These are phyloP conservation scores for Gonatopus flavifemur DNA, from an alignment of 1,140 invertebrate genomes.

Conservation along the genomic window DNA sequence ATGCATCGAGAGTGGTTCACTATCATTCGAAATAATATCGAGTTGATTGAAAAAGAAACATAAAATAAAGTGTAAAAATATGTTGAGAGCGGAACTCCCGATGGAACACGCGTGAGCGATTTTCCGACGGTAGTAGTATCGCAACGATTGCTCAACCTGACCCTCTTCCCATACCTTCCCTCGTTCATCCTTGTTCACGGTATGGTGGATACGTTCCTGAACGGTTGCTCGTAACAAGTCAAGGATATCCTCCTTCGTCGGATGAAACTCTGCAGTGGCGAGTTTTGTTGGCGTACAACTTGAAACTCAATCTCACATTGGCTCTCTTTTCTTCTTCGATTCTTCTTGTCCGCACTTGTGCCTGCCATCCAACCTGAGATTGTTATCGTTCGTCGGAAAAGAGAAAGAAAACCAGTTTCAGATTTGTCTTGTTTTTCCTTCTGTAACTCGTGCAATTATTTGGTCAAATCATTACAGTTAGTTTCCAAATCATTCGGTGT, in stretches of 20 bases:
- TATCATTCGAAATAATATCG: conserved; percentile 4
- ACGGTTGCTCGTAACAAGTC: conserved; percentile 24
- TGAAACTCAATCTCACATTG: conserved; percentile 42
- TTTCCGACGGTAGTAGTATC: conserved; percentile 17
- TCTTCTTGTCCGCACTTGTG: background rate
- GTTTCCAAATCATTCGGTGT: too few relatives aligned
- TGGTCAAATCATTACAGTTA: too few relatives aligned
- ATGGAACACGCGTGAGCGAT: conserved; percentile 27
- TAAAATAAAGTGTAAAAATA: conserved; percentile 12
- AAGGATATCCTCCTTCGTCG: conserved; percentile 7
- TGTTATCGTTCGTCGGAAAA: too few relatives aligned
- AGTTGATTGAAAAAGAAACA: conserved; percentile 3
- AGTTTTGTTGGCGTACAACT: conserved; percentile 43
- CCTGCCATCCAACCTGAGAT: background rate
- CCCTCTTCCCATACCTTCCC: background rate
- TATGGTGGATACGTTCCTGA: conserved; percentile 21
- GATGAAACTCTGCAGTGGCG: conserved; percentile 10
- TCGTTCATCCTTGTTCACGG: conserved; percentile 1
- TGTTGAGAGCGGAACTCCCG: conserved; percentile 23
- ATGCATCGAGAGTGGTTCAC: conserved; percentile 9
- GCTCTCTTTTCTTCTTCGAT: conserved; percentile 11
- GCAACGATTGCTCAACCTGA: background rate
- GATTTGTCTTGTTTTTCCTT: too few relatives aligned
- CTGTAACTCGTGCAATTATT: too few relatives aligned
- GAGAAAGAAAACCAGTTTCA: too few relatives aligned